Evolutionary conservation across 2,113 vertebrate species (phyloP).

Genomic region (Syngnathoides biaculeatus): DNA sequence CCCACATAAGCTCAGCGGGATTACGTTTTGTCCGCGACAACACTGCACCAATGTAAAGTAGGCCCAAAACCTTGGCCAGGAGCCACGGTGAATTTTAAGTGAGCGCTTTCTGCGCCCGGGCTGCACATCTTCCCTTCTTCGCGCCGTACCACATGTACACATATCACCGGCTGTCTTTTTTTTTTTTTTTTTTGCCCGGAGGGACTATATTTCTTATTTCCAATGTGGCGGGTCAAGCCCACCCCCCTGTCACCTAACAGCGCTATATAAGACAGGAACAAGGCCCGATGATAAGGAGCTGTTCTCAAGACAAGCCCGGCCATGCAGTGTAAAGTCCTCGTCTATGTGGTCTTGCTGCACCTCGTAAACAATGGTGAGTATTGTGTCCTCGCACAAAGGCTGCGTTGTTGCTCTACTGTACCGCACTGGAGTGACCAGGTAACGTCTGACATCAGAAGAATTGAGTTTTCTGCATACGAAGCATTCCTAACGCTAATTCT

Average conservation of each 20-base stretch:
- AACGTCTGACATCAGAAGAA: not conserved
- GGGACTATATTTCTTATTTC: conserved; percentile 56
- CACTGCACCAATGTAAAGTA: conserved; percentile 76
- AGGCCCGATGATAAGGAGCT: conserved; percentile 64
- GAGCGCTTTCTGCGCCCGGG: conserved; percentile 54
- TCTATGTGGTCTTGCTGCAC: conserved; percentile 49
- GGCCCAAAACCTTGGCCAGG: conserved; percentile 62
- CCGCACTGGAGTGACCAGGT: conserved; percentile 4
- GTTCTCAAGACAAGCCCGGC: conserved; percentile 48
- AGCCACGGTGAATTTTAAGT: conserved; percentile 74
- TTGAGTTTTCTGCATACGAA: not conserved
- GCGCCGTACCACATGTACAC: conserved; percentile 17
- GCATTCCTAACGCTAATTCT: not conserved
- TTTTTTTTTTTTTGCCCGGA: conserved; percentile 25
- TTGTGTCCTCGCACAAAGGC: conserved; percentile 18
- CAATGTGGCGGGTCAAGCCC: conserved; percentile 41
- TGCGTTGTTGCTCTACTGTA: conserved; percentile 5
- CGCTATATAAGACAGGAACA: conserved; percentile 51
- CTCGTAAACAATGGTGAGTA: conserved; percentile 72
- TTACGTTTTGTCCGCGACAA: conserved; percentile 62
- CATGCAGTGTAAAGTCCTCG: conserved; percentile 76
- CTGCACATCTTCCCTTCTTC: conserved; percentile 36
- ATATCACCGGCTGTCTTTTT: conserved; percentile 48
- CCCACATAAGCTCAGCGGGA: conserved; percentile 56
- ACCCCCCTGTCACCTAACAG: conserved; percentile 52